These are phyloP conservation scores for Elephas maximus DNA, from an alignment of 2,113 vertebrate genomes.

Conservation along the genomic window DNA sequence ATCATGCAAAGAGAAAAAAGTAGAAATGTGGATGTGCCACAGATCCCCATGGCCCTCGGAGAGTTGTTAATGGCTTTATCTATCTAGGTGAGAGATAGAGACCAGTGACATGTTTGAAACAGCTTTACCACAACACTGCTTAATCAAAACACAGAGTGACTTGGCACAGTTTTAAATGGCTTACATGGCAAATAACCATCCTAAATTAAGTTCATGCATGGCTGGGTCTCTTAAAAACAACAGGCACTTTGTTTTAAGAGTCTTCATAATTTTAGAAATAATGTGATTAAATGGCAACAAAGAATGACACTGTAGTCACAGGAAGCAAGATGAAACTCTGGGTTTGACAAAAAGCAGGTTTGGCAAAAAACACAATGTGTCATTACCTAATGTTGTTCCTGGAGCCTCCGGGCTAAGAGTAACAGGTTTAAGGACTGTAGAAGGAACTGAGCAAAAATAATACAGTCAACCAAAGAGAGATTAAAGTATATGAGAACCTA, in stretches of 20 bases:
- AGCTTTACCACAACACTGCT: background rate
- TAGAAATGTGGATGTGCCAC: background rate
- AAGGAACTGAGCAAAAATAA: conserved; percentile 71
- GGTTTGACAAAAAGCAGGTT: background rate
- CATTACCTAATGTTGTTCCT: conserved; percentile 85
- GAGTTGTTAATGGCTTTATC: conserved; percentile 3
- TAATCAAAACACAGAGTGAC: conserved; percentile 36
- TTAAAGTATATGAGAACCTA: conserved; percentile 19
- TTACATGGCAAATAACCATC: background rate
- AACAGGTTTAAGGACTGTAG: conserved; percentile 78
- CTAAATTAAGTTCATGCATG: background rate
- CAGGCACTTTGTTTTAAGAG: background rate
- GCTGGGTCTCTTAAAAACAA: conserved; percentile 46
- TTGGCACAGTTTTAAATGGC: background rate
- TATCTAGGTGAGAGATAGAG: background rate
- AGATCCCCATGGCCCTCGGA: background rate
- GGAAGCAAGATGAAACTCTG: background rate
- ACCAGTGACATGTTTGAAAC: background rate
- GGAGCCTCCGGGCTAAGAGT: conserved; percentile 77
- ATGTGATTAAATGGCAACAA: background rate
- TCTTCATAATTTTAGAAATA: conserved; percentile 50
- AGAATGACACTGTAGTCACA: background rate
- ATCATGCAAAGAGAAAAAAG: background rate
- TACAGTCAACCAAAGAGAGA: conserved; percentile 66
- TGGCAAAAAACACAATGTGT: background rate